Percentiles rank a stretch among this genome's conserved stretches.
These are phyloP conservation scores for Mormoops blainvillei DNA, from an alignment of 2,113 vertebrate genomes.

Conservation along the genomic window DNA sequence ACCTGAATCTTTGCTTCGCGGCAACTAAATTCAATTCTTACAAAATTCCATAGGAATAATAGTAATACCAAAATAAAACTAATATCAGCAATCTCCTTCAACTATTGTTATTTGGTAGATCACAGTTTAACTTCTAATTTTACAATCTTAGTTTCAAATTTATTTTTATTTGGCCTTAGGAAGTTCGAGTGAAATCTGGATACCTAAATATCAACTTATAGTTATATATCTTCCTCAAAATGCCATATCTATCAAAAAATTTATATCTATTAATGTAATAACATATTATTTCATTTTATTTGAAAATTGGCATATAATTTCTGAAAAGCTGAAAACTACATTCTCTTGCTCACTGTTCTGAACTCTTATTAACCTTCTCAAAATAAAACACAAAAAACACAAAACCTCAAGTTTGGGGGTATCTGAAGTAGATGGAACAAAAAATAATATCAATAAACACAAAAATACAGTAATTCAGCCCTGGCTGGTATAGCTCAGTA, in stretches of 20 bases:
- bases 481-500: too few species aligned
- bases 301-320: neutral
- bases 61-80: neutral
- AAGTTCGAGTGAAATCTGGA: neutral
- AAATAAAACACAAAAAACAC: neutral
- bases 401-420: neutral
- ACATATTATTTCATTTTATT: neutral
- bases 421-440: neutral
- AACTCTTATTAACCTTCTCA: neutral
- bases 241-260: neutral
- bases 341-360: neutral
- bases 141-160: neutral
- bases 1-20: neutral
- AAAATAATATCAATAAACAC: neutral
- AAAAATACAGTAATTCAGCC: too few species aligned
- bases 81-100: neutral
- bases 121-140: constrained; percentile 5
- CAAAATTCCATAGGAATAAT: neutral
- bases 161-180: neutral
- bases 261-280: neutral
- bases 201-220: neutral
- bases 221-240: neutral
- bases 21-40: neutral
- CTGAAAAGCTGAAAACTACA: neutral
- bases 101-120: neutral